Percentiles rank a stretch among this genome's conserved stretches.
phyloP scores from a whole-genome alignment of 2,888 invertebrate species.

The Trichogramma evanescens region DNA sequence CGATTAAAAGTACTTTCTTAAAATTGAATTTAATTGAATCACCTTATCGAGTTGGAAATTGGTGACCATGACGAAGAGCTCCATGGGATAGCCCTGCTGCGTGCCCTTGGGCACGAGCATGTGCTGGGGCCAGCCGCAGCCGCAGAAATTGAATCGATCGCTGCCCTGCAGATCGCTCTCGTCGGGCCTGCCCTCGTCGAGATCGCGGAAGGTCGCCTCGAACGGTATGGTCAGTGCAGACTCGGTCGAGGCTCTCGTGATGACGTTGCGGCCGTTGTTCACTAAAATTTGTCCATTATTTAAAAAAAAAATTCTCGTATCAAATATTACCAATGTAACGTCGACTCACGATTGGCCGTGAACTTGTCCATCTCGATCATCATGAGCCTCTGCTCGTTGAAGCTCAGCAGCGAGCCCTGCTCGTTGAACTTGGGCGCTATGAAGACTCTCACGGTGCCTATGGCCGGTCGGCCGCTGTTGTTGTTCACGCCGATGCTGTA shows the following conservation, averaged over 20 bases:
- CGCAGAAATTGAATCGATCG: slow-evolving; percentile 70
- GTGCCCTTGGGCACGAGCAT: slow-evolving; percentile 70
- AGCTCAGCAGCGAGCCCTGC: slow-evolving; percentile 56
- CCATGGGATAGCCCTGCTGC: slow-evolving; percentile 57
- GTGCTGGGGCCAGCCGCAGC: slow-evolving; percentile 83
- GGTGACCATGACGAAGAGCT: slow-evolving; percentile 72
- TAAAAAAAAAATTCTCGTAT: neutral
- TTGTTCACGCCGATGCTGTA: slow-evolving; percentile 62
- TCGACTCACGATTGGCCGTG: slow-evolving; percentile 53
- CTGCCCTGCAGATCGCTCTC: slow-evolving; percentile 48
- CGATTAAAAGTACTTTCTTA: too few species aligned
- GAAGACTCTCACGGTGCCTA: slow-evolving; percentile 65
- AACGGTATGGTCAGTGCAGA: slow-evolving; percentile 80
- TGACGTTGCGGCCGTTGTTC: slow-evolving; percentile 59
- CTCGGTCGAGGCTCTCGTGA: slow-evolving; percentile 60
- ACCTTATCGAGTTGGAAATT: slow-evolving; percentile 60
- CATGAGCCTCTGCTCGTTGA: slow-evolving; percentile 57
- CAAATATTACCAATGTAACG: neutral
- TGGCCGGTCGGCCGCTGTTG: slow-evolving; percentile 27
- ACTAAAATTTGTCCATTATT: slow-evolving; percentile 47
- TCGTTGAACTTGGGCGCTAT: slow-evolving; percentile 61
- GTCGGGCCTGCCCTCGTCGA: slow-evolving; percentile 57
- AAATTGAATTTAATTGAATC: too few species aligned
- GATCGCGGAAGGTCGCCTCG: slow-evolving; percentile 71
- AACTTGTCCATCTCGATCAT: slow-evolving; percentile 72